Evolutionary conservation across 2,888 invertebrate species (phyloP).

Genomic region (Aelia acuminata): DNA sequence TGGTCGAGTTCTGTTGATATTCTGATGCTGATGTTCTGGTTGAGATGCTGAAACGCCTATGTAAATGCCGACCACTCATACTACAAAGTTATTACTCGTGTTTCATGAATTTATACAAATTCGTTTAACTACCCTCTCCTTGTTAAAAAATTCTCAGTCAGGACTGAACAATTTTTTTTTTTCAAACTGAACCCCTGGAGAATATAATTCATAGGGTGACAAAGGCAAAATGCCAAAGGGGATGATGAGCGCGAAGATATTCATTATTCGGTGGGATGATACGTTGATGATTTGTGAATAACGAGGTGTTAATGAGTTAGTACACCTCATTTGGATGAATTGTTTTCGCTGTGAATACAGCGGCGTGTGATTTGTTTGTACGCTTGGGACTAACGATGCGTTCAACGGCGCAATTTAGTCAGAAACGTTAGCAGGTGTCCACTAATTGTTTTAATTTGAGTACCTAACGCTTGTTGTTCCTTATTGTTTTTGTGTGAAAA

Average conservation of each 20-base stretch:
- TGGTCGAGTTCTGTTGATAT: too few relatives aligned
- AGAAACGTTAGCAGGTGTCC: background rate
- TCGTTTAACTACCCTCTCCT: too few relatives aligned
- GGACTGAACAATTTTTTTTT: too few relatives aligned
- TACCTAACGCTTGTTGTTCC: background rate
- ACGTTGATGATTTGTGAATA: conserved; percentile 20
- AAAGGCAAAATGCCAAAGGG: background rate
- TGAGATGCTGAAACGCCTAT: too few relatives aligned
- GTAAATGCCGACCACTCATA: too few relatives aligned
- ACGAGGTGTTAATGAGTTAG: conserved; percentile 40
- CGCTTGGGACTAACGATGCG: background rate
- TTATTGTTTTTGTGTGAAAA: background rate
- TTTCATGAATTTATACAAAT: too few relatives aligned
- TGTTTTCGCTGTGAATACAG: background rate
- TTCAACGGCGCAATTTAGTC: background rate
- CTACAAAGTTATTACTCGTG: too few relatives aligned
- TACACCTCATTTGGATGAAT: conserved; percentile 10
- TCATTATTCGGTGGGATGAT: background rate
- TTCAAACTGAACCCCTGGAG: too few relatives aligned
- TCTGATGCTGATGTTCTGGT: too few relatives aligned
- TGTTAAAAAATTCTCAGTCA: too few relatives aligned
- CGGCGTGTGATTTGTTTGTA: background rate
- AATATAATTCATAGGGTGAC: background rate
- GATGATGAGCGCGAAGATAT: background rate
- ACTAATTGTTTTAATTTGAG: background rate